Conservation (phyloP, 2,888 invertebrate genomes). For the Himalopsyche tibetana region DNA sequence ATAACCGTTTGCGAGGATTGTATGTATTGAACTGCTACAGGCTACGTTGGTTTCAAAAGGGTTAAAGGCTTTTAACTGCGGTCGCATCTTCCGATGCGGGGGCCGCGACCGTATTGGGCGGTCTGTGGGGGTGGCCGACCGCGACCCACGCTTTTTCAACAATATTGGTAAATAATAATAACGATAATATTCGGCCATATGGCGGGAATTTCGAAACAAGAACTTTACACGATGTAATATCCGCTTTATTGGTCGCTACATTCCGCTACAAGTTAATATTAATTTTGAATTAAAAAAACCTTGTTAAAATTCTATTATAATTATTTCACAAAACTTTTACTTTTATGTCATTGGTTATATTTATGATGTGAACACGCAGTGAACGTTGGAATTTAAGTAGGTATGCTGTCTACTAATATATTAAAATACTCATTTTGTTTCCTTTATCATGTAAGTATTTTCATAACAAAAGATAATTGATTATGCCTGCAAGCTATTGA, state of each 20-base stretch:
- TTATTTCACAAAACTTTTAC: too few species aligned
- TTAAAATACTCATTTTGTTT: too few species aligned
- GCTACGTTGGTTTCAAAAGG: background rate
- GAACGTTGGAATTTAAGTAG: too few species aligned
- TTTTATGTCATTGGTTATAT: too few species aligned
- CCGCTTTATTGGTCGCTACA: constrained; percentile 16
- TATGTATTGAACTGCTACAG: background rate
- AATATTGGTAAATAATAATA: constrained; percentile 34
- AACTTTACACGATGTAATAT: constrained; percentile 30
- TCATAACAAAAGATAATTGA: too few species aligned
- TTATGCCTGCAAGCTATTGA: too few species aligned
- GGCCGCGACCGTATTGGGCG: constrained; percentile 30
- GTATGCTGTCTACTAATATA: too few species aligned
- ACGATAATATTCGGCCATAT: constrained; percentile 26
- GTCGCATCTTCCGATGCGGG: constrained; percentile 30
- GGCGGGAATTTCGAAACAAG: constrained; percentile 21
- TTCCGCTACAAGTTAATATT: background rate
- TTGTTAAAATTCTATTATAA: too few species aligned
- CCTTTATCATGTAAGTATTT: too few species aligned
- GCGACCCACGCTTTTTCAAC: constrained; percentile 28
- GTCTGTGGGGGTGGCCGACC: constrained; percentile 28
- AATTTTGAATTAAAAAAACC: background rate
- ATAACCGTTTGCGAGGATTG: too few species aligned
- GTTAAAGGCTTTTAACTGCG: constrained; percentile 32
- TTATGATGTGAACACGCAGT: too few species aligned